Base-by-base conservation (phyloP, 2,113 vertebrate genomes). In the Triplophysa tibetana region DNA sequence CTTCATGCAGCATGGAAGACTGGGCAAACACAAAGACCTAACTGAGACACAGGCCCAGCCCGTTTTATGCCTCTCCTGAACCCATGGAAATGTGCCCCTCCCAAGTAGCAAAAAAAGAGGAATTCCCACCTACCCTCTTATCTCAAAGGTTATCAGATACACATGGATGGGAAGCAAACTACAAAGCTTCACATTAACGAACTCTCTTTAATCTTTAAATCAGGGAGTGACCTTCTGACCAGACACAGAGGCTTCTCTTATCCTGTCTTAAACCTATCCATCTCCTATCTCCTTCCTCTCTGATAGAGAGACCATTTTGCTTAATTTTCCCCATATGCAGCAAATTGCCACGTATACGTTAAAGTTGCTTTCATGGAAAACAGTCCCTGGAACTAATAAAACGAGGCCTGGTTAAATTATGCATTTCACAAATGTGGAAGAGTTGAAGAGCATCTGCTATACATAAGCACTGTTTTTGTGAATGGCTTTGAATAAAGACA, bases 401-500 rank as follows among this genome's bases (percentile, higher is more conserved):
- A 21, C 19, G 23, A 23, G 3, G 8, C 16, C 54, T 73, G 70
- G 29, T 56, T n/a, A 11, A 11, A 14, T 29, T 26, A 16, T 10
- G 4, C 26, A 54, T 70, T 19, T 41, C 2, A 23, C 12, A 60
- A 60, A 17, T 19, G 33, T 13, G 23, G 8, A 9, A 68, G 23
- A 68, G 63, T 19, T 43, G 23, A 78, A 60, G 7, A 19, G 9
- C 29, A 43, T 52, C 60, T 24, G 77, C 43, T 21, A 24, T 67
- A 41, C 16, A 23, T 21, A 61, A 62, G 67, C 23, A 62, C 38
- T 33, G 68, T 48, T 70, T 19, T 23, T 38, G 21, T 77, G 43
- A 78, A 81, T 61, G 43, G 67, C 68, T 63, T 23, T 62, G 77
- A 83, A 65, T 82, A 64, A 79, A 52, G 58, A 74, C 77, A 83